Evolutionary conservation across 2,113 vertebrate species (phyloP).

Genomic region (Petrocephalus zakoni): DNA sequence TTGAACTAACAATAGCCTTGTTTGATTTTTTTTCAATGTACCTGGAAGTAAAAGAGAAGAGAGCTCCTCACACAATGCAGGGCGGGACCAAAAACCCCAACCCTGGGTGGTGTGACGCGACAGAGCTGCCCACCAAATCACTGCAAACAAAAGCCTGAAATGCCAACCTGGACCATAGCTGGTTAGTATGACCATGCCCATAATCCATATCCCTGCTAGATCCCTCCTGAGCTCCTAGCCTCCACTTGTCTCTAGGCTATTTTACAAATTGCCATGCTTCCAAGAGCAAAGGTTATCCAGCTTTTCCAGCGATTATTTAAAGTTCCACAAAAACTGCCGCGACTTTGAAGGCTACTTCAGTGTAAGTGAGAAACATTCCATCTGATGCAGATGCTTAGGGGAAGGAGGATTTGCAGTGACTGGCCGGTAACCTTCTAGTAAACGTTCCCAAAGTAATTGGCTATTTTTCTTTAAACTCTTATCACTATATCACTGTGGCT

Average conservation of each 20-base stretch:
- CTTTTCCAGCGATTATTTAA: not conserved
- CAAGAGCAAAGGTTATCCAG: not conserved
- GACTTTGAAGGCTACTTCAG: not conserved
- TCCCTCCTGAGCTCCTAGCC: not conserved
- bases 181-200: not conserved
- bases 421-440: not conserved
- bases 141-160: not conserved
- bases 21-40: not conserved
- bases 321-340: not conserved
- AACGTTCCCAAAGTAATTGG: not conserved
- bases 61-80: not conserved
- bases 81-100: not conserved
- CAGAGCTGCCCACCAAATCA: not conserved
- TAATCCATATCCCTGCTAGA: not conserved
- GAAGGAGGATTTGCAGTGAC: not conserved
- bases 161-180: not conserved
- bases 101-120: not conserved
- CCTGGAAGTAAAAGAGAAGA: not conserved
- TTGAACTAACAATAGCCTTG: not conserved
- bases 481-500: not conserved
- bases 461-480: slow-evolving; percentile 11
- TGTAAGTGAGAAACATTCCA: not conserved
- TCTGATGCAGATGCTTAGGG: not conserved
- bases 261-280: not conserved
- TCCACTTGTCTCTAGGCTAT: not conserved